Conservation (phyloP, 2,113 vertebrate genomes). For the Phylloscopus trochilus region DNA sequence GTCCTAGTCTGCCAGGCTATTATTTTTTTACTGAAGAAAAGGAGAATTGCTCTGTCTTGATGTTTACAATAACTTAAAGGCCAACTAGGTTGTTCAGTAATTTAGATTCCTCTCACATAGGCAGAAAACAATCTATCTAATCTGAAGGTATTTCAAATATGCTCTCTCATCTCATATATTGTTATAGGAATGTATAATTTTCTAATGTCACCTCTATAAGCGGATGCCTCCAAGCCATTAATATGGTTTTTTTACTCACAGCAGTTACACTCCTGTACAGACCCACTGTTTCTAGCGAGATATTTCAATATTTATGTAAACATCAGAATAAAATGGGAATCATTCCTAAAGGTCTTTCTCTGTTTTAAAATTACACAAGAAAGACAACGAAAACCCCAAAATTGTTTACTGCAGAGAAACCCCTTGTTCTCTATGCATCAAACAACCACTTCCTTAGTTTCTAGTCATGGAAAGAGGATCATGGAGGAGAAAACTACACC, state of each 20-base stretch:
- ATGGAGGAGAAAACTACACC: not conserved
- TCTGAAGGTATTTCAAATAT: not conserved
- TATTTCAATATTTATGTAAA: not conserved
- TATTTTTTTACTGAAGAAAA: not conserved
- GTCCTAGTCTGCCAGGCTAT: not conserved
- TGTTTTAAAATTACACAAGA: not conserved
- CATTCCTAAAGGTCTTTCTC: not conserved
- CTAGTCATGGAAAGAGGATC: not conserved
- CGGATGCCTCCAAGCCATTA: not conserved
- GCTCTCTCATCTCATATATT: not conserved
- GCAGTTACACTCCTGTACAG: not conserved
- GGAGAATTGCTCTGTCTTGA: not conserved
- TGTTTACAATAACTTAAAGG: not conserved
- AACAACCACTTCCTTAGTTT: not conserved
- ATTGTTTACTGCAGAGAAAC: rapidly evolving
- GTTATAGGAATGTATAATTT: not conserved
- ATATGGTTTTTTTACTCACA: not conserved
- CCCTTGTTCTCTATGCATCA: not conserved
- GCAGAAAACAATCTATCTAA: not conserved
- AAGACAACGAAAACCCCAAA: not conserved
- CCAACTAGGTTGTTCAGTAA: not conserved
- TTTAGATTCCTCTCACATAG: not conserved
- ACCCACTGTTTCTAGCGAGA: not conserved
- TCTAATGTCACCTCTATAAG: not conserved
- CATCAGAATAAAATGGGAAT: not conserved